phyloP scores from a whole-genome alignment of 2,888 invertebrate genomes.

The Penaeus monodon region DNA sequence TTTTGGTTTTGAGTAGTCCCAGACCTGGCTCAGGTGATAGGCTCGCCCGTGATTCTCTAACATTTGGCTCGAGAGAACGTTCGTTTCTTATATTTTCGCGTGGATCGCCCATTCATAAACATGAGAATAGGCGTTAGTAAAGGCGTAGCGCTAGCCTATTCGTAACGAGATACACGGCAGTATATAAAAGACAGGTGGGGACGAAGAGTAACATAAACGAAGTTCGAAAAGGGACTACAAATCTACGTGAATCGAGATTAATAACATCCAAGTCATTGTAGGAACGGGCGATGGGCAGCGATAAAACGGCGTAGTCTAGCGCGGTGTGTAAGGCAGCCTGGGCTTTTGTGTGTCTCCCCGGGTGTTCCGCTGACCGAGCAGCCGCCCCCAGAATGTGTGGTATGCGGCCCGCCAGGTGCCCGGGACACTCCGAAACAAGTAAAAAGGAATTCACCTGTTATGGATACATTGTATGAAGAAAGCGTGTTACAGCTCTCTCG shows the following conservation, averaged over 20 bases:
- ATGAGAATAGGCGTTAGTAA: too few species aligned
- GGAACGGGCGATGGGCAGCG: conserved; percentile 2
- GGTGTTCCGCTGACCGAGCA: conserved; percentile 53
- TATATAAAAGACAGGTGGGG: too few species aligned
- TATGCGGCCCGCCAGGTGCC: conserved; percentile 58
- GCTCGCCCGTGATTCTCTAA: background rate
- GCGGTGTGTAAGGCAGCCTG: conserved; percentile 45
- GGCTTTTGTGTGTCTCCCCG: conserved; percentile 61
- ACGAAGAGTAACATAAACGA: too few species aligned
- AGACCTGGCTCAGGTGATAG: conserved; percentile 18
- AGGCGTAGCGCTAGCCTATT: background rate
- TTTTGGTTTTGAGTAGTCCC: conserved; percentile 47
- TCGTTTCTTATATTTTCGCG: conserved; percentile 22
- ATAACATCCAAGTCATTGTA: background rate
- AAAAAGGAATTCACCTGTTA: conserved; percentile 1
- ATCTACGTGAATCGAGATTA: too few species aligned
- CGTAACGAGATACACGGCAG: background rate
- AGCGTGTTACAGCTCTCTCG: too few species aligned
- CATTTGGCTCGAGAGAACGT: conserved; percentile 1
- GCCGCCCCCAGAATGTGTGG: conserved; percentile 61
- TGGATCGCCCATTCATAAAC: background rate
- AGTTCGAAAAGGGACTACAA: too few species aligned
- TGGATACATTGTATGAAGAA: background rate
- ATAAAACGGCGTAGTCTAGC: conserved; percentile 8
- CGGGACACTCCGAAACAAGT: conserved; percentile 23